These are phyloP conservation scores for Aradophagus sp. DNA, from an alignment of 1,140 invertebrate species.

Conservation along the genomic window DNA sequence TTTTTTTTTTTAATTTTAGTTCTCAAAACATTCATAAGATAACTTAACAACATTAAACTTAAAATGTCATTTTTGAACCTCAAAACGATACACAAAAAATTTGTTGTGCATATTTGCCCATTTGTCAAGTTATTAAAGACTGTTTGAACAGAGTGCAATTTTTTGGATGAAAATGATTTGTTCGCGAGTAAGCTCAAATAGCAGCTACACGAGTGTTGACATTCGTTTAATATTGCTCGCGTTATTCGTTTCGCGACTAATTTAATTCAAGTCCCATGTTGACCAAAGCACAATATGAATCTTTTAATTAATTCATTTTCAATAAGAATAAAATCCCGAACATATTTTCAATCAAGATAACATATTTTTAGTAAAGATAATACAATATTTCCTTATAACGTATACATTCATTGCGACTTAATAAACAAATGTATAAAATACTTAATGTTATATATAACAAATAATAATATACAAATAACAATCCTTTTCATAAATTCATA, in stretches of 20 bases:
- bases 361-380: no score
- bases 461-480: no score
- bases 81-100: background rate
- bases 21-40: conserved; percentile 12
- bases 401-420: no score
- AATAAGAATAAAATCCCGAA: conserved; percentile 6
- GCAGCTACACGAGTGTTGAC: conserved; percentile 7
- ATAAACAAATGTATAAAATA: background rate
- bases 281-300: conserved; percentile 8
- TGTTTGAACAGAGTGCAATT: no score
- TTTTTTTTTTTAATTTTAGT: conserved; percentile 1
- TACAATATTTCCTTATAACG: no score
- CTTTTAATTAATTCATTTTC: conserved; percentile 16
- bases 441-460: no score
- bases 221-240: conserved; percentile 9
- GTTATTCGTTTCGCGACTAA: conserved; percentile 12
- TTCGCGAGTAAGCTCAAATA: conserved; percentile 5
- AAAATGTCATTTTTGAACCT: conserved; percentile 7
- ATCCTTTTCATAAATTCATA: no score
- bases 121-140: conserved; percentile 14
- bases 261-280: conserved; percentile 8
- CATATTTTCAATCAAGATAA: background rate
- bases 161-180: conserved; percentile 7
- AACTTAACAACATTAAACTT: conserved; percentile 4
- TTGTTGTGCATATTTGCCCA: conserved; percentile 8